Evolutionary conservation across 2,113 vertebrate species (phyloP), one percentile per base, ranked within the genome.

Genomic region (Labeo catla): DNA sequence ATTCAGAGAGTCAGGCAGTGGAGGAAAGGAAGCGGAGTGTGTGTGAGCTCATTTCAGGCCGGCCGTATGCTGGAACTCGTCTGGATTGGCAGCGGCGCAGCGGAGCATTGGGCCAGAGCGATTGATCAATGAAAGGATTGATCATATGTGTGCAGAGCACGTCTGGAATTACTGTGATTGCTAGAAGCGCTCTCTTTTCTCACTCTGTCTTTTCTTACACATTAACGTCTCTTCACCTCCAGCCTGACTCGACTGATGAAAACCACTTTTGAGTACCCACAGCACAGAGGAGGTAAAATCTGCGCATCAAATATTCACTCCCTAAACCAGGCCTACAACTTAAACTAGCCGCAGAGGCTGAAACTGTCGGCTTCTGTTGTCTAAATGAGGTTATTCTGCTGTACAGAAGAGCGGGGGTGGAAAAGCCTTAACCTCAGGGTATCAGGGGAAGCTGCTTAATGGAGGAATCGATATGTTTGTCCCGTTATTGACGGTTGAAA

Each of bases 21-120:
- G 91, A 91, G 88, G 86, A 88, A 89, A 86, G 28, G 87, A 88
- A 68, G 65, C 92, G 91, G 78, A 90, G 90, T 76, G 47, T 11
- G 89, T 86, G 86, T 85, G 87, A 92, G 89, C 90, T 93, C 91
- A 92, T 93, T 90, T 91, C 87, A 28, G 89, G 88, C 89, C 84
- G 86, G 80, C 92, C 92, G 87, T 91, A 81, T 89, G 80, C 89
- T 91, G 93, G 86, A 93, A 92, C 92, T 82, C 84, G 77, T 65
- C 89, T 92, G 91, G 91, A 76, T 47, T 76, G 80, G 83, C 83
- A 87, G 34, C 59, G 81, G 89, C 85, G 87, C 90, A 90, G 91
- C 86, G 49, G 79, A 68, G 21, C 86, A 61, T 74, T 73, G 61
- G 82, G 23, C 82, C 87, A 90, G 88, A 81, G 45, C 47, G 57